Evolutionary conservation across 2,888 invertebrate genomes (phyloP), one percentile per base, ranked within the genome.

Genomic region (Eupithecia centaureata): DNA sequence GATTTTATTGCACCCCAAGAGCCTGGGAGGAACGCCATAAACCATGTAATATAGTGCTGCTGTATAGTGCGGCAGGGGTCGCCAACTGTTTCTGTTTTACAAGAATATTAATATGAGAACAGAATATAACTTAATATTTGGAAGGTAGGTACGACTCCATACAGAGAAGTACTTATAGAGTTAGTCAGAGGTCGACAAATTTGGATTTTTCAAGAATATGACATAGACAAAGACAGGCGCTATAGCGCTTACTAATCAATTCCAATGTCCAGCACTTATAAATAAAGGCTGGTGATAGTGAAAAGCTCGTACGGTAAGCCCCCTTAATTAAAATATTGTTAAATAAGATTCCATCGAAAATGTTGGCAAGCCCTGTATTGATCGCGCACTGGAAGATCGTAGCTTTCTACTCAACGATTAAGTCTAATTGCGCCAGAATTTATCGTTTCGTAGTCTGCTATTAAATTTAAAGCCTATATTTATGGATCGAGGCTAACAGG

Each of bases 1-100:
- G 91, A 91, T 91, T 92, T 93, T 92, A 92, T 92, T 89, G 87
- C 91, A 81, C 82, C 82, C 85, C 83, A 82, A 83, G 82, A 81
- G 81, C 80, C 78, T 67, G 73, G 78, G 81, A 80, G 81, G 77
- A 80, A 80, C 71, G 74, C 79, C 75, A 80, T 86, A 86, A 85
- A 86, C 82, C 77, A 78, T 81, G 79, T 82, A 81, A 84, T 85
- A 83, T 83, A 85, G 75, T 77, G 75, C 77, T 79, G 79, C 66
- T 65, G 65, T 82, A 85, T 88, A 86, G 86, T 83, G 83, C 59
- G 47, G 5, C 83, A 86, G 86, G 70, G 75, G 74, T 79, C 27
- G 38, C 1, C 72, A 86, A 89, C 85, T 59, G 27, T 70, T 33
- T n/a, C 54, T 54, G 7, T 22, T 61, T 38, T 30, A 27, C 52